Base-by-base conservation (phyloP, 2,113 vertebrate species). In the Psophia crepitans region DNA sequence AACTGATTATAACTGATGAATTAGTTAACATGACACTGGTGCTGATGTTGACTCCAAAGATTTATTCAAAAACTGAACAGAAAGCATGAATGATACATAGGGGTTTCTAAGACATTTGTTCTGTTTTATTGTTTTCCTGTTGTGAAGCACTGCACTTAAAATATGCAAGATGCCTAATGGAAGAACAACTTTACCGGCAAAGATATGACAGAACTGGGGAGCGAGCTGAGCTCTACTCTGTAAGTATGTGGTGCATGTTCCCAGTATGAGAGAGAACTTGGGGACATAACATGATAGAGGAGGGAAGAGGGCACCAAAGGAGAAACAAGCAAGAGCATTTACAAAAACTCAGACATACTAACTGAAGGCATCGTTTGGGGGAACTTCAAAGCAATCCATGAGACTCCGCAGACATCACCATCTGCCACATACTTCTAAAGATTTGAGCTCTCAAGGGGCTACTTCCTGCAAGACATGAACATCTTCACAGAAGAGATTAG, bases 401-500 rank as follows among this genome's bases (percentile, higher is more conserved):
- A 90, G 43, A 77, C 83, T 83, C 63, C 68, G 64, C 43, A 86
- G 86, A 84, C 39, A 92, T 54, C 76, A 89, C 86, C 88, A 96
- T 87, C 95, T 95, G 95, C 85, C 80, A 92, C 60, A 64, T 35
- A 86, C 64, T 95, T 96, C 83, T 89, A 24, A 93, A 81, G 90
- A 89, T 84, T 6, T 78, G 56, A 92, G 86, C 51, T 87, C 86
- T 90, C 96, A 75, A 87, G 64, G 48, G 88, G 51, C 88, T 92
- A 77, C 92, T 94, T 96, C 88, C 85, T 88, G 51, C 83, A 94
- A 93, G 79, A 96, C 76, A 93, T 8, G 92, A 93, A 95, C 53
- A 75, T 93, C 88, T 94, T 96, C 86, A 84, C 71, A 90, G 85
- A 81, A 93, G 24, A 96, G 60, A 96, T 94, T 95, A 93, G 82